These are phyloP conservation scores for Dorcus parallelipipedus DNA, from an alignment of 2,888 invertebrate genomes.

Conservation along the genomic window DNA sequence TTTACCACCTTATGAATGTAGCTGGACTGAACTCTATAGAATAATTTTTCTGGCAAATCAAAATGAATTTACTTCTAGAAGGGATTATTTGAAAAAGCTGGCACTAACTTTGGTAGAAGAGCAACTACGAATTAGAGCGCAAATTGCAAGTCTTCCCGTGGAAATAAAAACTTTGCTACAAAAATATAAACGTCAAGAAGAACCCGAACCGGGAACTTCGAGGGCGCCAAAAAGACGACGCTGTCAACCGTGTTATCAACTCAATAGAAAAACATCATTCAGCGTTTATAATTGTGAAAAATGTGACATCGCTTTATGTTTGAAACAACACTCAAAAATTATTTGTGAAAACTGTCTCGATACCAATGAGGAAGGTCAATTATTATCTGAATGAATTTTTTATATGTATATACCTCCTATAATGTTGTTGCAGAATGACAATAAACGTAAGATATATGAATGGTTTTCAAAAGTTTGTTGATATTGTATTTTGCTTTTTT, in stretches of 20 bases:
- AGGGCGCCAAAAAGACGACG: conserved; percentile 2
- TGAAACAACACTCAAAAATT: conserved; percentile 2
- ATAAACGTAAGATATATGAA: no score
- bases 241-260: conserved; percentile 4
- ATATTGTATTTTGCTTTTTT: no score
- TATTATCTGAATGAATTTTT: no score
- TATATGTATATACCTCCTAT: no score
- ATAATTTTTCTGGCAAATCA: conserved; percentile 6
- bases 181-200: conserved; percentile 8
- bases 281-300: conserved; percentile 5
- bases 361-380: no score
- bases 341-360: neutral
- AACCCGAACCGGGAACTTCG: neutral
- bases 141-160: conserved; percentile 1
- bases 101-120: conserved; percentile 2
- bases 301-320: neutral
- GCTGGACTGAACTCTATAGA: conserved; percentile 7
- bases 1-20: conserved; percentile 10
- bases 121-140: conserved; percentile 5
- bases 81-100: conserved; percentile 5
- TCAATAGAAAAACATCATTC: conserved; percentile 3
- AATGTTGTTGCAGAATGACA: no score
- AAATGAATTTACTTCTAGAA: conserved; percentile 1
- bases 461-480: no score
- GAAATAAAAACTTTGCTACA: conserved; percentile 3